phyloP scores from a whole-genome alignment of 1,140 invertebrate species.

The Anadara kagoshimensis region DNA sequence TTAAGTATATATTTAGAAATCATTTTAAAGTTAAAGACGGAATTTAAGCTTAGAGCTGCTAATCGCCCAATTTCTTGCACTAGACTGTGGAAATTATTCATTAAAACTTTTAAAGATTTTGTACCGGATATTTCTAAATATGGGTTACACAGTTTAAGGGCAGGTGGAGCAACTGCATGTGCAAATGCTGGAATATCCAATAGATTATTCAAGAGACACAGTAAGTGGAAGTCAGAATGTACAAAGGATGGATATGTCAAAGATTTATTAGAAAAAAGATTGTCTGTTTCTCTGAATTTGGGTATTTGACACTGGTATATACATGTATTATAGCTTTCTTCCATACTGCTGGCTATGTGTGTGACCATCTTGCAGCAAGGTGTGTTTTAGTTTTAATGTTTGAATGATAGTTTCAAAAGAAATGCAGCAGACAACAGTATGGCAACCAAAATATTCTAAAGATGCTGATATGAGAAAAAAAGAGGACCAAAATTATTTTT shows the following conservation, averaged over 20 bases:
- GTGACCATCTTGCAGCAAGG: too few species aligned
- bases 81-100: slow-evolving; percentile 17
- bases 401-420: too few species aligned
- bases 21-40: slow-evolving; percentile 8
- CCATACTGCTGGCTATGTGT: too few species aligned
- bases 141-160: slow-evolving; percentile 21
- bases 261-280: background rate
- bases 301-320: background rate
- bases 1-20: slow-evolving; percentile 14
- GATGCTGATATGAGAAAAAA: too few species aligned
- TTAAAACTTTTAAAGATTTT: slow-evolving; percentile 9
- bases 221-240: slow-evolving; percentile 15
- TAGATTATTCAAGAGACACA: slow-evolving; percentile 24
- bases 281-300: slow-evolving; percentile 1
- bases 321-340: too few species aligned
- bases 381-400: too few species aligned
- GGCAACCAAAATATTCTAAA: too few species aligned
- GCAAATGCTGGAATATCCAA: slow-evolving; percentile 10
- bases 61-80: slow-evolving; percentile 22
- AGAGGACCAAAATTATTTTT: too few species aligned
- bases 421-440: too few species aligned
- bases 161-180: slow-evolving; percentile 19
- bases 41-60: background rate
- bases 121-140: slow-evolving; percentile 29
- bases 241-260: slow-evolving; percentile 20